Base-by-base conservation (phyloP, 2,113 vertebrate species). In the Rhineura floridana region DNA sequence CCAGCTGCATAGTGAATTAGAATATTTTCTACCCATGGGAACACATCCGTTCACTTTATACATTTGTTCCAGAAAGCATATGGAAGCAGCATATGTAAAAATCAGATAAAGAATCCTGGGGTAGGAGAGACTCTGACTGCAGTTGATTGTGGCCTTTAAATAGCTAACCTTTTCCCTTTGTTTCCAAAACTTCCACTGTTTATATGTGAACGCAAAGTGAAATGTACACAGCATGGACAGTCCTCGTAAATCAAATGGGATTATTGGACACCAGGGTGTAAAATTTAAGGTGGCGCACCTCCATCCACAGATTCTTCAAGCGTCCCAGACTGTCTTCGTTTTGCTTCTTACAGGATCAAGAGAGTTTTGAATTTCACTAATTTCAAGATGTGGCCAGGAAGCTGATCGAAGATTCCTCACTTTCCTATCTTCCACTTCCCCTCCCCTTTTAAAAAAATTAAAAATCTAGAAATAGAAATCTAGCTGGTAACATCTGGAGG, bases 171-270 rank as follows among this genome's bases (percentile, higher is more conserved):
- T 84, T n/a, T 84, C 42, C 44, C 25, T 76, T 73, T 36, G 67
- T 48, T 62, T 82, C 52, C 79, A 63, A 75, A 62, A 55, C 42
- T n/a, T 36, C 67, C 73, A 67, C 44, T 83, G 73, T 84, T 88
- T 88, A 88, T 83, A 67, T 28, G 0, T 50, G 72, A 42, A 65
- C 6, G 59, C 87, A 69, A 83, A 84, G 81, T 46, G 70, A 83
- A 88, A 88, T 67, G 73, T 88, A 88, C 62, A 88, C 81, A 88
- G 46, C 12, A 13, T 23, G 25, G 81, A 78, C 81, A 84, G 81
- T 67, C 19, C 9, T 77, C n/a, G 77, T 88, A 69, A 84, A 88
- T 88, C 81, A 88, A 33, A 44, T 1, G 1, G 62, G 46, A 83
- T 55, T 67, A 28, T 52, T 44, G n/a, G 50, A 17, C 50, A 25